These are phyloP conservation scores for Teinopalpus imperialis DNA, from an alignment of 2,888 invertebrate species.

Conservation along the genomic window DNA sequence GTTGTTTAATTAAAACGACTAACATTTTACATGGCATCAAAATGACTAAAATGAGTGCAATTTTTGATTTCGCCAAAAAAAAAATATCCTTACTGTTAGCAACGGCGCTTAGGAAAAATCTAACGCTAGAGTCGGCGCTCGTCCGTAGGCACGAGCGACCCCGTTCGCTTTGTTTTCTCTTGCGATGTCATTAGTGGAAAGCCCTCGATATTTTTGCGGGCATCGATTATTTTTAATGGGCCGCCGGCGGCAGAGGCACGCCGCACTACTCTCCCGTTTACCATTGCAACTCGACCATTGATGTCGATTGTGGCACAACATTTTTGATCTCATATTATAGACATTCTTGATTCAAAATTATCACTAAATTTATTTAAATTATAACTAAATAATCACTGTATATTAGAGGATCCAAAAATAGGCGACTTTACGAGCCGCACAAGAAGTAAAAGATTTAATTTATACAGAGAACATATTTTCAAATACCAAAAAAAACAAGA, in stretches of 20 bases:
- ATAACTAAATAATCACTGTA: too few species aligned
- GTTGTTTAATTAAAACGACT: too few species aligned
- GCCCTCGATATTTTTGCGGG: conserved; percentile 75
- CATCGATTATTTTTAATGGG: conserved; percentile 80
- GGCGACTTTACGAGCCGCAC: too few species aligned
- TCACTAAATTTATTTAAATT: too few species aligned
- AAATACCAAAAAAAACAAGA: too few species aligned
- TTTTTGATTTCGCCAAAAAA: background rate
- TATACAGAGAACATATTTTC: too few species aligned
- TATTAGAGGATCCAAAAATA: too few species aligned
- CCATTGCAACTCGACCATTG: conserved; percentile 31
- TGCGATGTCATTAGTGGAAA: conserved; percentile 78
- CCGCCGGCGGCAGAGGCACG: conserved; percentile 56
- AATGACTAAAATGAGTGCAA: background rate
- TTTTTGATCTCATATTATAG: too few species aligned
- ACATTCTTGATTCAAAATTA: too few species aligned
- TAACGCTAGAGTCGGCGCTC: conserved; percentile 29
- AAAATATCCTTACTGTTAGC: background rate
- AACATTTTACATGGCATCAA: too few species aligned
- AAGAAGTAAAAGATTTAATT: too few species aligned
- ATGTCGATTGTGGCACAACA: background rate
- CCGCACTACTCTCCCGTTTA: conserved; percentile 41
- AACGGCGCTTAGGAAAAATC: conserved; percentile 12
- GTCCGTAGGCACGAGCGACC: conserved; percentile 35
- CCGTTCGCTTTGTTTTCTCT: conserved; percentile 70